Evolutionary conservation across 2,113 vertebrate species (phyloP).

Genomic region (Oxygymnocypris stewartii): DNA sequence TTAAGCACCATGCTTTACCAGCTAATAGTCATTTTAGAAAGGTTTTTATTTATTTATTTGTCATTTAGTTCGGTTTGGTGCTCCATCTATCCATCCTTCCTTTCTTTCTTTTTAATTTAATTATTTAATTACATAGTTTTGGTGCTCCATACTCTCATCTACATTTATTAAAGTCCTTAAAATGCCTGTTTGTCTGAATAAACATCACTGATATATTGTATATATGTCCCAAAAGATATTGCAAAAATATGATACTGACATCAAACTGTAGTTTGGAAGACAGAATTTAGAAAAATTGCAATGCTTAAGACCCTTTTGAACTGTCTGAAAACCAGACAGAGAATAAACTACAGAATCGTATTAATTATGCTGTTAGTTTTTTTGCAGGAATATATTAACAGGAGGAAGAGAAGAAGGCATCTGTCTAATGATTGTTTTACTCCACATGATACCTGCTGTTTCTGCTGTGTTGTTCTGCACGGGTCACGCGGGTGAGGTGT

Average conservation of each 20-base stretch:
- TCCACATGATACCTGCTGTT: not conserved
- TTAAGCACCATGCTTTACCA: not conserved
- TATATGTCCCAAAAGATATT: not conserved
- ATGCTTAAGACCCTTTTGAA: not conserved
- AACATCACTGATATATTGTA: no score
- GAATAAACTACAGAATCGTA: not conserved
- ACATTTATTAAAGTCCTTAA: not conserved
- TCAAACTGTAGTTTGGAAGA: not conserved
- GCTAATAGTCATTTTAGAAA: not conserved
- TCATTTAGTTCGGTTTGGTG: no score
- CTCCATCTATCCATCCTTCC: no score
- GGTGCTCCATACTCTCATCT: no score
- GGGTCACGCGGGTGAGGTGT: constrained; percentile 27
- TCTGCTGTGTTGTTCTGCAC: constrained; percentile 9
- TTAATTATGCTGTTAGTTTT: not conserved
- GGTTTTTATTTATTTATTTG: no score
- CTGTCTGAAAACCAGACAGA: not conserved
- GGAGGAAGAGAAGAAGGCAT: not conserved
- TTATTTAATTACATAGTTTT: no score
- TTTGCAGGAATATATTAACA: not conserved
- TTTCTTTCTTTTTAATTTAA: no score
- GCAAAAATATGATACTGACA: not conserved
- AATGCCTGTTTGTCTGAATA: not conserved
- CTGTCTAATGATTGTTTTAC: constrained; percentile 29
- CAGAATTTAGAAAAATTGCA: not conserved